Conservation (phyloP, 1,140 invertebrate genomes). For the Frieseomelitta varia region DNA sequence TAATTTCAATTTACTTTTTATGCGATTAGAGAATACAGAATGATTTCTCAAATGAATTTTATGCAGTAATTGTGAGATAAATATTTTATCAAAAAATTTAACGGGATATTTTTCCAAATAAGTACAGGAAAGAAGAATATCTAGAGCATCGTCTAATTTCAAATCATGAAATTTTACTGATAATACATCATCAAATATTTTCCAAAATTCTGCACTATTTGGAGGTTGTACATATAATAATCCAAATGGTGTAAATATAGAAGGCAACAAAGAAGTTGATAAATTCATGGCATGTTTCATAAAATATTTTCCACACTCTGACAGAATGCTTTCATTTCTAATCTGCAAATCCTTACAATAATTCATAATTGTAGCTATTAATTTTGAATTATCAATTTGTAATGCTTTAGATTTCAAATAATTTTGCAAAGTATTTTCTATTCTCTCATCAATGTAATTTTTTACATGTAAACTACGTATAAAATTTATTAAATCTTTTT, state of each 20-base stretch:
- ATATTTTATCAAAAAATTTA: slow-evolving; percentile 85
- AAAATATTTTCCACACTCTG: slow-evolving; percentile 84
- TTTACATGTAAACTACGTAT: slow-evolving; percentile 83
- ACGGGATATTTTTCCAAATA: slow-evolving; percentile 86
- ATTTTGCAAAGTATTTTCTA: slow-evolving; percentile 84
- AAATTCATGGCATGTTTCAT: slow-evolving; percentile 81
- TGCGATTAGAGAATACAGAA: slow-evolving; percentile 56
- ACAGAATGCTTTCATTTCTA: slow-evolving; percentile 83
- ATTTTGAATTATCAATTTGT: slow-evolving; percentile 81
- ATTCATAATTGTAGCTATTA: slow-evolving; percentile 85
- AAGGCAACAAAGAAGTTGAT: slow-evolving; percentile 82
- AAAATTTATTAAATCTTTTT: slow-evolving; percentile 84
- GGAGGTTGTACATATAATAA: slow-evolving; percentile 84
- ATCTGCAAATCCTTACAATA: slow-evolving; percentile 85
- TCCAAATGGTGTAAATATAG: slow-evolving; percentile 85
- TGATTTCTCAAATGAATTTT: slow-evolving; percentile 81
- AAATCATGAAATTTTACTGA: slow-evolving; percentile 85
- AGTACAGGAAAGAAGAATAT: slow-evolving; percentile 86
- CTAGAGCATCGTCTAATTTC: slow-evolving; percentile 83
- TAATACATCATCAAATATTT: slow-evolving; percentile 83
- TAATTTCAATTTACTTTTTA: slow-evolving; percentile 83
- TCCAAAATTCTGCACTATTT: slow-evolving; percentile 84
- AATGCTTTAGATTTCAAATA: slow-evolving; percentile 83
- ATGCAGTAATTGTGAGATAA: slow-evolving; percentile 85
- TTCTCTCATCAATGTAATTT: slow-evolving; percentile 77